Base-by-base conservation (phyloP, 2,113 vertebrate genomes). In the Theristicus caerulescens region DNA sequence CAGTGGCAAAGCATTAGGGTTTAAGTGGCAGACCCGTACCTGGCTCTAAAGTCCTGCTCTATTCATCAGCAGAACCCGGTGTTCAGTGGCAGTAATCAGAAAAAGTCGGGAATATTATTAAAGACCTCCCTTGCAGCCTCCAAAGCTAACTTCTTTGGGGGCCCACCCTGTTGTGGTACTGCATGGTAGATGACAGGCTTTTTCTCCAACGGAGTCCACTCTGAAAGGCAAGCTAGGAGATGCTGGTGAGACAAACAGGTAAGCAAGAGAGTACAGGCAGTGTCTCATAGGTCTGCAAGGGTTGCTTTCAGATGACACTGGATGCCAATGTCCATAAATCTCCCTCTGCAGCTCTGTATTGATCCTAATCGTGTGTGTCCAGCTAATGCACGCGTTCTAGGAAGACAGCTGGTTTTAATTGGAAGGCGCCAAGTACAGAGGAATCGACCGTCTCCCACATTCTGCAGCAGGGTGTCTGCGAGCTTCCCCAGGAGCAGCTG, bases 361-460 rank as follows among this genome's bases (percentile, higher is more conserved):
- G 17, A 59, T 86, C 67, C 67, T 32, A 42, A 52, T 34, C 0
- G 0, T 4, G 1, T 6, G 13, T 51, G 24, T 58, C 38, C 72
- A 42, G 67, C 51, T 36, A 40, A 51, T 8, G 49, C 49, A 59
- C 1, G 0, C 0, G 1, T 36, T 73, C 54, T 25, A 58, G 79
- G 49, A 73, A 46, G 32, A 52, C 40, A 92, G 65, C 32, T 40
- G 55, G 36, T 73, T 86, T 84, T 85, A 44, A 38, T 0, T 36
- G n/a, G 13, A 77, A 69, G 49, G n/a, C 76, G 40, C 27, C 24
- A 44, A 34, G 47, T 31, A 42, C 0, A 0, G 40, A 67, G 8
- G 3, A 72, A 65, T 65, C 0, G 0, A 57, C 64, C 5, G 0
- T 25, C 46, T 52, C 57, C 58, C 2, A 1, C 2, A 2, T 76